These are phyloP conservation scores for Seira musarum DNA, from an alignment of 2,888 invertebrate genomes.

Conservation along the genomic window DNA sequence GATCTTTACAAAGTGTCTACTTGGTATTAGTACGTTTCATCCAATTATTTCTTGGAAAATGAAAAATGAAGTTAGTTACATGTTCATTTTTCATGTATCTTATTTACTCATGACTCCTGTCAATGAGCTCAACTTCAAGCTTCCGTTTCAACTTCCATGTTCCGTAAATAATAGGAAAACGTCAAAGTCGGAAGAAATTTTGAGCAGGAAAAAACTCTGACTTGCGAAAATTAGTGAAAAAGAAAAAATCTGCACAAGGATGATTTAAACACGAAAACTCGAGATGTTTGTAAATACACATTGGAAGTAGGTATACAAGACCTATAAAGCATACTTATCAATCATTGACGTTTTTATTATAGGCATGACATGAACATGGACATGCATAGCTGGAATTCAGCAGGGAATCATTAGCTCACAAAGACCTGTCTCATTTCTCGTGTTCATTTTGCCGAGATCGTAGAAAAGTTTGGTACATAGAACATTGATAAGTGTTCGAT, in stretches of 20 bases:
- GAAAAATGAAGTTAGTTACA: no score
- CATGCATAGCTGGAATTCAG: slow-evolving; percentile 55
- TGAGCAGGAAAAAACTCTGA: not conserved
- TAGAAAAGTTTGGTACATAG: no score
- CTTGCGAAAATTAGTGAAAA: not conserved
- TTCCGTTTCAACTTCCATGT: no score
- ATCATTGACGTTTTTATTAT: slow-evolving; percentile 61
- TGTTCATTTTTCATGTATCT: not conserved
- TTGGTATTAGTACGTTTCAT: not conserved
- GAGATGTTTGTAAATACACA: not conserved
- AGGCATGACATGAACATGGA: slow-evolving; percentile 33
- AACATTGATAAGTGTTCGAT: no score
- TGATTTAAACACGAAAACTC: not conserved
- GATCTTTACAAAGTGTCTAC: not conserved
- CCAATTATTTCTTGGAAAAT: no score
- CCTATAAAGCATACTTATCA: no score
- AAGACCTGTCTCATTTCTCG: slow-evolving; percentile 38
- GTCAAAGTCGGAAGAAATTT: not conserved
- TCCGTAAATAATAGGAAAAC: not conserved
- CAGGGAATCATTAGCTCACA: slow-evolving; percentile 42
- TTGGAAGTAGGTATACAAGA: no score
- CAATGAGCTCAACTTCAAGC: not conserved
- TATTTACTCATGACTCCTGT: no score
- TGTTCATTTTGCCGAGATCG: not conserved
- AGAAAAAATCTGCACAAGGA: not conserved